Percentiles rank a stretch among this genome's conserved stretches.
These are phyloP conservation scores for Sebastes nivosus DNA, from an alignment of 2,797 vertebrate genomes.

Conservation along the genomic window DNA sequence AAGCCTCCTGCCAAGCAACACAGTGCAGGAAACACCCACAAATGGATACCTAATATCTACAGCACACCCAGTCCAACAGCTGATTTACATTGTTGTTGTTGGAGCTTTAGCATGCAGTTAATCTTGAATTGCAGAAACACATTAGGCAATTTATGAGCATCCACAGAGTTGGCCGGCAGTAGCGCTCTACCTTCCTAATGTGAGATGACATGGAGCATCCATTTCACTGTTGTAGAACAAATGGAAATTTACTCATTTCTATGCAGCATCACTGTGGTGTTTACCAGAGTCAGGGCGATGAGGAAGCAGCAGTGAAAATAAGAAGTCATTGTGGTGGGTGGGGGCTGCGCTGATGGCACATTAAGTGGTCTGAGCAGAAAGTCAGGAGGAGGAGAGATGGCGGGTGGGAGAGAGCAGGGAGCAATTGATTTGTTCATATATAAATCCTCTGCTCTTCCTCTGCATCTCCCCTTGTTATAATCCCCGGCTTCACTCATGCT, in stretches of 20 bases:
- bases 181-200: background rate
- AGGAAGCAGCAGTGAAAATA: constrained; percentile 31
- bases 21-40: constrained; percentile 51
- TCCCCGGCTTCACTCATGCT: constrained; percentile 43
- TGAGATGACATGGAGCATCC: background rate
- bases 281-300: background rate
- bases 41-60: constrained; percentile 43
- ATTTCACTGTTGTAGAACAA: background rate
- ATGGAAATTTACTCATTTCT: constrained; percentile 12
- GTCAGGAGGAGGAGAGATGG: constrained; percentile 3
- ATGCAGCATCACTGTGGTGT: constrained; percentile 1
- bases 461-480: constrained; percentile 43
- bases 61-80: constrained; percentile 28
- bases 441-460: constrained; percentile 38
- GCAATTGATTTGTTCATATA: constrained; percentile 61
- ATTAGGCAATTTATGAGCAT: background rate
- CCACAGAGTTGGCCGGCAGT: background rate
- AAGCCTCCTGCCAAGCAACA: constrained; percentile 64
- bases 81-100: constrained; percentile 37
- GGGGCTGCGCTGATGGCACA: constrained; percentile 26
- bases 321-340: constrained; percentile 37
- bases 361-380: constrained; percentile 44
- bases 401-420: background rate
- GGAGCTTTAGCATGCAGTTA: constrained; percentile 6
- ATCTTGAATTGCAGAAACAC: constrained; percentile 17